A percentile compares a stretch with the other conserved stretches of the same genome.
Conservation (phyloP, 2,113 vertebrate genomes). For the Colistium nudipinnis region DNA sequence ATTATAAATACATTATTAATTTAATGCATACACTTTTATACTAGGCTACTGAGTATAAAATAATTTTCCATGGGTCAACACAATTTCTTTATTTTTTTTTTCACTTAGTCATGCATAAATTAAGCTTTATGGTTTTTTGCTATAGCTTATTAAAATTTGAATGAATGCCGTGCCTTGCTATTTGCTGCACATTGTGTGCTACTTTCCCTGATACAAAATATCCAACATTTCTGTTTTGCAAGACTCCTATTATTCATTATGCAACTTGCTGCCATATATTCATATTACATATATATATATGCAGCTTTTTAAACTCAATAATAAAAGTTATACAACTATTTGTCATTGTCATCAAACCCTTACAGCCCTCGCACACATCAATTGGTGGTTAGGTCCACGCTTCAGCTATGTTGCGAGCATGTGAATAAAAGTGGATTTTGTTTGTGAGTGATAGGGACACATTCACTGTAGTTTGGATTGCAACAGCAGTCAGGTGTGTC, state of each 20-base stretch:
- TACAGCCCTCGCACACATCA: not conserved
- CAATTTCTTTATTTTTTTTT: not conserved
- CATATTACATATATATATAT: constrained; percentile 6
- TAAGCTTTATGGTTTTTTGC: not conserved
- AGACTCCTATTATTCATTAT: constrained; percentile 11
- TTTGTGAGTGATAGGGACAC: constrained; percentile 29
- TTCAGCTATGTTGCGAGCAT: not conserved
- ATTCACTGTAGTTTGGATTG: constrained; percentile 24
- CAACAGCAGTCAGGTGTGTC: constrained; percentile 49
- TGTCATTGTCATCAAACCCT: constrained; percentile 35
- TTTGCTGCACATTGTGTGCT: constrained; percentile 6
- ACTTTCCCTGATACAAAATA: constrained; percentile 11
- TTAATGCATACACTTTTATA: too few relatives aligned
- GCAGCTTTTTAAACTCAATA: constrained; percentile 20
- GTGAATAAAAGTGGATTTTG: constrained; percentile 16
- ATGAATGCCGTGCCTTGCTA: constrained; percentile 5
- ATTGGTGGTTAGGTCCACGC: not conserved
- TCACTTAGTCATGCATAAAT: not conserved
- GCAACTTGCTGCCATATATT: constrained; percentile 15
- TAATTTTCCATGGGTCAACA: not conserved
- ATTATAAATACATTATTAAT: too few relatives aligned
- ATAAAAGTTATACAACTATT: constrained; percentile 34
- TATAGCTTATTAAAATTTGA: constrained; percentile 1
- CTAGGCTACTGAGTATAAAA: not conserved
- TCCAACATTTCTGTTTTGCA: constrained; percentile 7